phyloP scores from a whole-genome alignment of 2,797 vertebrate genomes.

The Enteromius anoplus region DNA sequence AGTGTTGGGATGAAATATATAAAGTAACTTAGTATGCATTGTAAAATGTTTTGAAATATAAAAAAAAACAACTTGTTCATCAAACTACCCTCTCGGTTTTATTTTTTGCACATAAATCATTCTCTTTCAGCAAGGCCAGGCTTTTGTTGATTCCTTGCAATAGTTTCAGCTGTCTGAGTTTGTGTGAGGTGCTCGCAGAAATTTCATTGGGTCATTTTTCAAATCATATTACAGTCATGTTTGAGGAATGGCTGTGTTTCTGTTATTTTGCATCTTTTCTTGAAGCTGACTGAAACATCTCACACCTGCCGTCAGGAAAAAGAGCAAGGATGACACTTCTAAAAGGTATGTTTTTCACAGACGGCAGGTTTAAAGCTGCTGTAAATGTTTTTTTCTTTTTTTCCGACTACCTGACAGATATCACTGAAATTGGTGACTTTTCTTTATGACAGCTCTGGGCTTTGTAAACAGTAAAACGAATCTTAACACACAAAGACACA shows the following conservation, averaged over 20 bases:
- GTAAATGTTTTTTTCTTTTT: not conserved
- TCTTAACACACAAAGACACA: not conserved
- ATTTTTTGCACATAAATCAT: slow-evolving; percentile 27
- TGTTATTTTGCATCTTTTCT: slow-evolving; percentile 6
- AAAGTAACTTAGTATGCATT: not conserved
- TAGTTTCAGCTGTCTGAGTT: slow-evolving; percentile 1
- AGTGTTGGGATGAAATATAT: not conserved
- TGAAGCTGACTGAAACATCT: slow-evolving; percentile 15
- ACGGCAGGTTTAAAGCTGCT: not conserved
- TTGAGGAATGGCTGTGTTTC: slow-evolving; percentile 21
- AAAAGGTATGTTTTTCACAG: slow-evolving; percentile 4
- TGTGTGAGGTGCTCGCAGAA: slow-evolving; percentile 16
- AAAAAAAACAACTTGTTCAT: not conserved
- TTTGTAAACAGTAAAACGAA: not conserved
- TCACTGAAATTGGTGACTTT: not conserved
- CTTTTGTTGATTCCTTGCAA: slow-evolving; percentile 17
- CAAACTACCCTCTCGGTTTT: not conserved
- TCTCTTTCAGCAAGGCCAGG: not conserved
- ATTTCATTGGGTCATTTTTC: slow-evolving; percentile 34
- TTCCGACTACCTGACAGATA: slow-evolving; percentile 5
- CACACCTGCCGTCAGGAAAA: not conserved
- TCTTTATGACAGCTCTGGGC: slow-evolving; percentile 6
- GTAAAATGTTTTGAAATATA: not conserved
- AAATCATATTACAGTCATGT: slow-evolving; percentile 13
- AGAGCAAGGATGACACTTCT: not conserved